Evolutionary conservation across 2,888 invertebrate genomes (phyloP).

Genomic region (Drosophila fungiperda): DNA sequence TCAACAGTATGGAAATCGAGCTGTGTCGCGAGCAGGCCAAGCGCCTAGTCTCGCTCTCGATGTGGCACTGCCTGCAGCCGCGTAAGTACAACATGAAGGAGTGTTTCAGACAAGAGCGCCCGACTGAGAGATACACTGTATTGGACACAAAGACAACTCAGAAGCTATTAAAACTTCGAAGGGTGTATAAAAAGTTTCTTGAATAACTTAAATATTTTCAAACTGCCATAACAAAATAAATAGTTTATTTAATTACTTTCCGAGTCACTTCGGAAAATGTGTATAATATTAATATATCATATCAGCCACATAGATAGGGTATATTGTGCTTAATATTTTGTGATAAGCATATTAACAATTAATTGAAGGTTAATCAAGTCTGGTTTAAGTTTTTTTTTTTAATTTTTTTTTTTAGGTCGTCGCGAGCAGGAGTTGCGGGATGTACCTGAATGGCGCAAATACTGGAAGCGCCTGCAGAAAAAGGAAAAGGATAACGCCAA

Average conservation of each 20-base stretch:
- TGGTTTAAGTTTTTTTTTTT: neutral
- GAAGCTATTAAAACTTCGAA: neutral
- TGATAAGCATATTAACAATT: neutral
- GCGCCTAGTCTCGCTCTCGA: constrained; percentile 94
- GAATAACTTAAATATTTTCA: neutral
- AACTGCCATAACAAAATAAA: neutral
- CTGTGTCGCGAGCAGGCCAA: constrained; percentile 96
- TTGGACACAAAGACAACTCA: neutral
- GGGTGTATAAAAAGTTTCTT: neutral
- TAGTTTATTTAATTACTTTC: neutral
- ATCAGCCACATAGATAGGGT: neutral
- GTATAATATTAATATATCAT: neutral
- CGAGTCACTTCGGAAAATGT: neutral
- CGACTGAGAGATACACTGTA: neutral
- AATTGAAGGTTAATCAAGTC: neutral
- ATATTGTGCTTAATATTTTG: neutral
- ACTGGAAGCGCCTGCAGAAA: constrained; percentile 95
- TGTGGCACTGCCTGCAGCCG: constrained; percentile 96
- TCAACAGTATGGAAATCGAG: constrained; percentile 98
- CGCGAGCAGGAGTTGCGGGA: constrained; percentile 94
- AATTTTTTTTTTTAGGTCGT: constrained; percentile 86
- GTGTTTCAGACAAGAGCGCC: neutral
- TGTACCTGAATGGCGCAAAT: constrained; percentile 95
- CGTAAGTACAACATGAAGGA: constrained; percentile 85
- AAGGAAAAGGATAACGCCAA: constrained; percentile 89